Percentiles rank a stretch among this genome's conserved stretches.
Conservation (phyloP, 2,113 vertebrate species). For the Tychaedon coryphoeus region DNA sequence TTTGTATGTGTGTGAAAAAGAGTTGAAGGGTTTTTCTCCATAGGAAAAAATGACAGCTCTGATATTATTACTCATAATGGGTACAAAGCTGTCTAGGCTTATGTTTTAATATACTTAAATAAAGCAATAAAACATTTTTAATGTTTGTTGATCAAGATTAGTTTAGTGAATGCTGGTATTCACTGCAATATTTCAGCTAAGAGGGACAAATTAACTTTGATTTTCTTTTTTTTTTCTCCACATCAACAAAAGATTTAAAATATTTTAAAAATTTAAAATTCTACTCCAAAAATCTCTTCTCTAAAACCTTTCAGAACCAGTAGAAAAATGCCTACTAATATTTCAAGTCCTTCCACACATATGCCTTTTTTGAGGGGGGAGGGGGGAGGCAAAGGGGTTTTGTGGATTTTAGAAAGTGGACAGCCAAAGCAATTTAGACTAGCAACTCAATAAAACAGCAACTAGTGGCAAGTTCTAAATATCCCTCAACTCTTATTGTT, state of each 20-base stretch:
- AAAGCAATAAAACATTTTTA: neutral
- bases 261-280: neutral
- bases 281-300: neutral
- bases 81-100: neutral
- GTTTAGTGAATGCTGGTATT: neutral
- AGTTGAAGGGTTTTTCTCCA: neutral
- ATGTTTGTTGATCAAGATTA: neutral
- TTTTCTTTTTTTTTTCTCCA: neutral
- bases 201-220: neutral
- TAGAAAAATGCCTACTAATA: neutral
- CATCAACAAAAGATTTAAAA: neutral
- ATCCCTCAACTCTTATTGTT: neutral
- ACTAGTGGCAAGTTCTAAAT: neutral
- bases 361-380: neutral
- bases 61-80: neutral
- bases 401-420: neutral
- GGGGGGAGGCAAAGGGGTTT: accelerated
- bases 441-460: neutral
- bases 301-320: neutral
- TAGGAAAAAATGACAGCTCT: neutral
- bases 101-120: neutral
- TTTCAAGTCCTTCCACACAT: neutral
- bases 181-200: neutral
- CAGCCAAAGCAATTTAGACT: neutral
- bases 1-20: neutral